Evolutionary conservation across 2,113 vertebrate genomes (phyloP).

Genomic region (Pavo muticus): DNA sequence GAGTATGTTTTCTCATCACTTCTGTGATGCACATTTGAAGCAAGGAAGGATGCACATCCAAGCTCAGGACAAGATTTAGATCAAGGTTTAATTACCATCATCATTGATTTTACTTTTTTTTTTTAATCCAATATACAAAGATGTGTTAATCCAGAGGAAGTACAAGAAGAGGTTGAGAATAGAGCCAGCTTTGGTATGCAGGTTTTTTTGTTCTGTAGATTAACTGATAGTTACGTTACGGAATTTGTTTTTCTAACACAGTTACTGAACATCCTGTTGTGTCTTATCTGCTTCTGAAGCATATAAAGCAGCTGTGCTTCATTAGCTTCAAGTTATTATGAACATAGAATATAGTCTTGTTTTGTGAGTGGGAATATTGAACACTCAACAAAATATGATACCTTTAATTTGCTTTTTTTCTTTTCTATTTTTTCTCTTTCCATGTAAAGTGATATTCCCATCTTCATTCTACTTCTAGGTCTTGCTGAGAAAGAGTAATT

Average conservation of each 20-base stretch:
- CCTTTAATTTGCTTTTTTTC: neutral
- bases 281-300: slow-evolving; percentile 46
- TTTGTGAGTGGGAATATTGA: slow-evolving; percentile 21
- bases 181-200: neutral
- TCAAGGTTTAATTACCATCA: neutral
- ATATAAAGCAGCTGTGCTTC: slow-evolving; percentile 42
- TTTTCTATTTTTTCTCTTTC: neutral
- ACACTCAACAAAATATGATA: neutral
- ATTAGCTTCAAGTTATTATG: slow-evolving; percentile 55
- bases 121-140: neutral
- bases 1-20: neutral
- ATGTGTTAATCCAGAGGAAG: neutral
- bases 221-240: slow-evolving; percentile 1
- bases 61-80: neutral
- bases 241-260: slow-evolving; percentile 34
- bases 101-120: neutral
- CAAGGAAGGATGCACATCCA: neutral
- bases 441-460: neutral
- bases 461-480: neutral
- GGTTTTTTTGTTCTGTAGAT: neutral
- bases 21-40: neutral
- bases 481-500: neutral
- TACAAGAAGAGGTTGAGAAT: neutral
- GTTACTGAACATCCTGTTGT: slow-evolving; percentile 42
- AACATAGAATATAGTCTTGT: neutral